Base-by-base conservation (phyloP, 2,113 vertebrate species). In the Manacus vitellinus region DNA sequence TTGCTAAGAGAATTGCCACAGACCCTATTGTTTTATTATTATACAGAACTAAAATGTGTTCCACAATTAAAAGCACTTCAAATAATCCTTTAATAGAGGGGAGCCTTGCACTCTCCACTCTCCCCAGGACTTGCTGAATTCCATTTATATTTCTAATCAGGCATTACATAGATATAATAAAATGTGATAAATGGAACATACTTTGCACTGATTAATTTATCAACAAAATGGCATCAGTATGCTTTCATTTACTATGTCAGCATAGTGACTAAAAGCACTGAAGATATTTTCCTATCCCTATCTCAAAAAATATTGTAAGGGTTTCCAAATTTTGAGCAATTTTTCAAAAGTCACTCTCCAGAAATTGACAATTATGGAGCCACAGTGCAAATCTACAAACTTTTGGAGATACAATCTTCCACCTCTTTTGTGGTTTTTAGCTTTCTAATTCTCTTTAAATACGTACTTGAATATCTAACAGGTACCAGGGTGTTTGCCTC, bases 141-240 rank as follows among this genome's bases (percentile, higher is more conserved):
- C 33, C 81, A 56, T 91, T 94, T 87, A 62, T 80, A 61, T 72
- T 91, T 91, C 81, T 76, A 92, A 91, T 76, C 27, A 93, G 49
- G n/a, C 22, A 54, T 81, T 91, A 88, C n/a, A n/a, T 81, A 63
- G 54, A 39, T 67, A 94, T 31, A 83, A 91, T 92, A 95, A 93
- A 92, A 81, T 72, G 82, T 82, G 74, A 92, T 92, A 94, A 95
- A 96, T 88, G 39, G 56, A 47, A 39, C 33, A 51, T 62, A 76
- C 59, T 85, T 94, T 83, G 51, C 46, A 35, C 75, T 90, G 72
- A 89, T 96, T 80, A 92, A 91, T 62, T 63, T 46, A 92, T 88
- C 68, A 92, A 90, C 82, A 95, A 83, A 95, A 93, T 73, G 35
- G 54, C 58, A 74, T 92, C 85, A 85, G 5, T 83, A 39, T 85